Percentiles rank a stretch among this genome's conserved stretches.
These are phyloP conservation scores for Cetonia aurata DNA, from an alignment of 2,888 invertebrate genomes.

Conservation along the genomic window DNA sequence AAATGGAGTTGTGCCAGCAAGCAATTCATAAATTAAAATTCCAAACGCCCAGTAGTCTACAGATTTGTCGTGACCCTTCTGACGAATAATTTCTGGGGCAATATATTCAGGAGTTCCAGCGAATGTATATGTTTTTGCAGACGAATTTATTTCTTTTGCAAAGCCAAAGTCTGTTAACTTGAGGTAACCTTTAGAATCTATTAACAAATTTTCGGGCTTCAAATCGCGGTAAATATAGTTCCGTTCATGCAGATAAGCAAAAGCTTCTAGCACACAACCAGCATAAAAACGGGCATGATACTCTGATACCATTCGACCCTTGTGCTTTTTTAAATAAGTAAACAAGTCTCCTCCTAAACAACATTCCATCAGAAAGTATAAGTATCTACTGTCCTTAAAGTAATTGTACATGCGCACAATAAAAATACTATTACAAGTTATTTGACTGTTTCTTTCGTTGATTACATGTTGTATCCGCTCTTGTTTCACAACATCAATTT, in stretches of 20 bases:
- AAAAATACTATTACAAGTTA: slow-evolving; percentile 83
- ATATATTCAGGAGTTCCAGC: slow-evolving; percentile 95
- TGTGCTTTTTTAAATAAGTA: slow-evolving; percentile 90
- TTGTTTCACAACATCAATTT: slow-evolving; percentile 89
- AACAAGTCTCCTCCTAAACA: slow-evolving; percentile 96
- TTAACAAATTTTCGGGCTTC: slow-evolving; percentile 94
- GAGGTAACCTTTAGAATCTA: slow-evolving; percentile 87
- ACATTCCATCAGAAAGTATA: slow-evolving; percentile 95
- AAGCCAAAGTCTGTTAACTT: slow-evolving; percentile 97
- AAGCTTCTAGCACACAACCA: slow-evolving; percentile 94
- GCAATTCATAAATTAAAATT: slow-evolving; percentile 86
- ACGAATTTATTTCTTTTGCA: slow-evolving; percentile 78
- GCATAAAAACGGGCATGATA: slow-evolving; percentile 87
- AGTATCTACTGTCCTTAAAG: slow-evolving; percentile 90
- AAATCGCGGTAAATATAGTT: slow-evolving; percentile 86
- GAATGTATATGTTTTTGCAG: slow-evolving; percentile 93
- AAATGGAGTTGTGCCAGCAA: slow-evolving; percentile 92
- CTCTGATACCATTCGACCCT: slow-evolving; percentile 81
- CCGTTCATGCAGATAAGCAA: slow-evolving; percentile 88
- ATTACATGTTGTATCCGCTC: slow-evolving; percentile 91
- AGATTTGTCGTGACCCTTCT: slow-evolving; percentile 85
- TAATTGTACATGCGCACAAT: slow-evolving; percentile 85
- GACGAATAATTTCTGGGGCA: slow-evolving; percentile 91
- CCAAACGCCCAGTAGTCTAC: slow-evolving; percentile 97
- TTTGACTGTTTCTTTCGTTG: slow-evolving; percentile 88